phyloP scores from a whole-genome alignment of 2,113 vertebrate species.

The Mustelus asterias region DNA sequence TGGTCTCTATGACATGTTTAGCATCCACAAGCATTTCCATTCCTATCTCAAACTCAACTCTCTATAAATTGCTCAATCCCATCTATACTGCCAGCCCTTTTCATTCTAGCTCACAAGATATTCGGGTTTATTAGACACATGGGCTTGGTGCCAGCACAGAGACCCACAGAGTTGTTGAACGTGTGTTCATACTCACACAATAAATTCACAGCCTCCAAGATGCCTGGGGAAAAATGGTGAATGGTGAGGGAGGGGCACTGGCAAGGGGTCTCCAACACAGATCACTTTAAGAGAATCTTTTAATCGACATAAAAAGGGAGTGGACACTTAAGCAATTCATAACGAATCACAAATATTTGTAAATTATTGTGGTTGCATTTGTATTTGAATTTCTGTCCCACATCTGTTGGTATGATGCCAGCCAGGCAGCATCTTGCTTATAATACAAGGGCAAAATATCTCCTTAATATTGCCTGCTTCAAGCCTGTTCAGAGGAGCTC shows the following conservation, averaged over 20 bases:
- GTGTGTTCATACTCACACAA: not conserved
- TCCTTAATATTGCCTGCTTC: not conserved
- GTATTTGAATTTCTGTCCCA: not conserved
- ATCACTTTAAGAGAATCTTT: not conserved
- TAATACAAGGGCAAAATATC: not conserved
- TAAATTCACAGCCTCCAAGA: not conserved
- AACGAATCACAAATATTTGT: not conserved
- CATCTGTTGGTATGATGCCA: not conserved
- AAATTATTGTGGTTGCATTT: not conserved
- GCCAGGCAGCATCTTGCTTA: not conserved
- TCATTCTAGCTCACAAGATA: not conserved
- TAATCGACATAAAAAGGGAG: not conserved
- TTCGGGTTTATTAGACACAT: too few relatives aligned
- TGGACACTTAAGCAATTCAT: not conserved
- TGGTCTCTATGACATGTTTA: not conserved
- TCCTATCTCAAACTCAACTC: not conserved
- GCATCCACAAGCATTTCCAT: not conserved
- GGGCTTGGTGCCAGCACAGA: not conserved
- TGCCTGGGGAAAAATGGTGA: not conserved
- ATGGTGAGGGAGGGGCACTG: too few relatives aligned
- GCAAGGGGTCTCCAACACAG: not conserved
- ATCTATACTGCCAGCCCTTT: not conserved
- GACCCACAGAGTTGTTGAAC: not conserved
- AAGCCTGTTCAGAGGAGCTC: not conserved
- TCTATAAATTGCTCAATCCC: not conserved